These are phyloP conservation scores for Mya arenaria DNA, from an alignment of 1,140 invertebrate genomes.

Conservation along the genomic window DNA sequence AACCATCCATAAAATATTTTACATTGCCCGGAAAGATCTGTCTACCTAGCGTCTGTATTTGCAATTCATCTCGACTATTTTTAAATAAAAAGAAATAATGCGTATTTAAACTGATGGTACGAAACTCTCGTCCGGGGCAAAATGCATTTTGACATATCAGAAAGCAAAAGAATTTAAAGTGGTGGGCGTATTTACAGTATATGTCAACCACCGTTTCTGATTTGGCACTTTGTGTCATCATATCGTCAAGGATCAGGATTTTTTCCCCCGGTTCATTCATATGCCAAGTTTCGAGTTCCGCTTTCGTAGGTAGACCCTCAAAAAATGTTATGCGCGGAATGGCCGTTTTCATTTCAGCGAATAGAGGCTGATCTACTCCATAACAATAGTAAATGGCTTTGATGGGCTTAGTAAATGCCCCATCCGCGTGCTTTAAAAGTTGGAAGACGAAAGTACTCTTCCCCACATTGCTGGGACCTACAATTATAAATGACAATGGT, in stretches of 20 bases:
- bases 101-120: conserved; percentile 10
- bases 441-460: conserved; percentile 5
- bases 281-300: conserved; percentile 19
- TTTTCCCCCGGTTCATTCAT: conserved; percentile 33
- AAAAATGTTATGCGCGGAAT: conserved; percentile 6
- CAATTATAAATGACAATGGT: not conserved
- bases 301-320: conserved; percentile 6
- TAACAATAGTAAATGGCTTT: conserved; percentile 33
- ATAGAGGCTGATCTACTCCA: conserved; percentile 25
- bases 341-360: conserved; percentile 7
- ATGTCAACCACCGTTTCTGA: conserved; percentile 3
- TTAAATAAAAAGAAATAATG: conserved; percentile 14
- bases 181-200: conserved; percentile 12
- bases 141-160: conserved; percentile 31
- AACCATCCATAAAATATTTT: conserved; percentile 14
- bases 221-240: conserved; percentile 29
- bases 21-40: conserved; percentile 5
- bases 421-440: conserved; percentile 2
- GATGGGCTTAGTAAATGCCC: conserved; percentile 27
- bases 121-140: conserved; percentile 24
- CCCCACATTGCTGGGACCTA: conserved; percentile 15
- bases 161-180: conserved; percentile 3
- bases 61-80: not conserved
- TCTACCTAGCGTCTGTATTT: conserved; percentile 15
- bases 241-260: conserved; percentile 17